Evolutionary conservation across 2,113 vertebrate species (phyloP), one percentile per base, ranked within the genome.

Genomic region (Nanorana parkeri): DNA sequence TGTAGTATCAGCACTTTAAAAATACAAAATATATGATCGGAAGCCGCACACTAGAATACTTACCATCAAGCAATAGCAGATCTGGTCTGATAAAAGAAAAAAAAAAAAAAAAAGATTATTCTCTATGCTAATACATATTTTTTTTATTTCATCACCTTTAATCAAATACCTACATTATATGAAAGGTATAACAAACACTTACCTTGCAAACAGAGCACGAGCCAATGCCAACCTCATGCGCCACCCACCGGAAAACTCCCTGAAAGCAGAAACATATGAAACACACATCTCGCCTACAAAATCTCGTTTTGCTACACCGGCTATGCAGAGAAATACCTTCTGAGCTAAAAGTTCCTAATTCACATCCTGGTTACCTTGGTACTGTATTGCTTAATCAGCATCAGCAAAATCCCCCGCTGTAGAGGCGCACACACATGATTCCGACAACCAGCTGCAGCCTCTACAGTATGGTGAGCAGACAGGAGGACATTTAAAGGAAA

Each of bases 231-330:
- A 84, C 84, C 98, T 95, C 98, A 99, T 99, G 84, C 98, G 96
- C 98, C 98, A 99, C 36, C 98, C 98, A 85, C 98, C 97, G 0
- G 97, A 99, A 83, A 99, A 99, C 90, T 99, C 98, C 93, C 98
- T 99, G 86, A 47, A 87, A 20, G 88, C 28, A 86, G 17, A 85
- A 74, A 84, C 32, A 36, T 36, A 36, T 36, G 32, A 36, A 36
- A 36, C 29, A 32, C 5, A 32, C 29, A 32, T 3, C 29, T 32
- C 5, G 3, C 29, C 5, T 3, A 3, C 3, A 32, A 32, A 32
- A 3, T 3, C 5, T 32, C 3, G 29, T 32, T 32, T 32, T 32
- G 29, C 29, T 32, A 5, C 29, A 32, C 5, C 29, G 5, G 29
- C 29, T 3, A 32, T 32, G 29, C 5, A 3, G 5, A 32, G 29